Conservation (phyloP, 2,797 vertebrate genomes). For the Sarcoramphus papa region DNA sequence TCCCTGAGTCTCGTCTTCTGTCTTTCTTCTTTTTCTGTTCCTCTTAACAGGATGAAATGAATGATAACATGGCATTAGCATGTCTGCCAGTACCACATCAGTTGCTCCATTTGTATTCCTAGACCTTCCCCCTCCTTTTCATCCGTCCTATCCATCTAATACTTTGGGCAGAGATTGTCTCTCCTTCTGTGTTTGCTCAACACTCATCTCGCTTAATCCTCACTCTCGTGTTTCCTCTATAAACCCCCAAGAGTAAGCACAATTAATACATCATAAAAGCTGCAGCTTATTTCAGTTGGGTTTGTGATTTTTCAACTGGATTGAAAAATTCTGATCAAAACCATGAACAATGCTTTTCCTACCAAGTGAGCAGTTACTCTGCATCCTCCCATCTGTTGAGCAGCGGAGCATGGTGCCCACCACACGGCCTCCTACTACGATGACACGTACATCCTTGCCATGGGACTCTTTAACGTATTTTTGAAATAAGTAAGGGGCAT, state of each 20-base stretch:
- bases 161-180: not conserved
- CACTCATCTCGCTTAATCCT: not conserved
- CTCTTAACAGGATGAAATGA: not conserved
- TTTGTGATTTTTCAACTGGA: not conserved
- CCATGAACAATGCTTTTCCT: conserved; percentile 32
- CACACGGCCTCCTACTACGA: conserved; percentile 81
- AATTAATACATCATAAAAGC: not conserved
- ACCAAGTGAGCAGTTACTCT: conserved; percentile 84
- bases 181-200: not conserved
- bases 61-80: not conserved
- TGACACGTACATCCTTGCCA: conserved; percentile 81
- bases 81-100: not conserved
- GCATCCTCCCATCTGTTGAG: conserved; percentile 83
- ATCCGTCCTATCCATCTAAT: not conserved
- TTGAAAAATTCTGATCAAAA: not conserved
- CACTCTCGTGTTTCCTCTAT: not conserved
- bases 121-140: not conserved
- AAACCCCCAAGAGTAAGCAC: not conserved
- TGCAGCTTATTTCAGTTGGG: not conserved
- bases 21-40: not conserved
- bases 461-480: conserved; percentile 82
- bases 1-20: not conserved
- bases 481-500: conserved; percentile 83
- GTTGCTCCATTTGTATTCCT: not conserved
- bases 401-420: conserved; percentile 83